These are phyloP conservation scores for Cantharis lateralis DNA, from an alignment of 2,888 invertebrate genomes.

Conservation along the genomic window DNA sequence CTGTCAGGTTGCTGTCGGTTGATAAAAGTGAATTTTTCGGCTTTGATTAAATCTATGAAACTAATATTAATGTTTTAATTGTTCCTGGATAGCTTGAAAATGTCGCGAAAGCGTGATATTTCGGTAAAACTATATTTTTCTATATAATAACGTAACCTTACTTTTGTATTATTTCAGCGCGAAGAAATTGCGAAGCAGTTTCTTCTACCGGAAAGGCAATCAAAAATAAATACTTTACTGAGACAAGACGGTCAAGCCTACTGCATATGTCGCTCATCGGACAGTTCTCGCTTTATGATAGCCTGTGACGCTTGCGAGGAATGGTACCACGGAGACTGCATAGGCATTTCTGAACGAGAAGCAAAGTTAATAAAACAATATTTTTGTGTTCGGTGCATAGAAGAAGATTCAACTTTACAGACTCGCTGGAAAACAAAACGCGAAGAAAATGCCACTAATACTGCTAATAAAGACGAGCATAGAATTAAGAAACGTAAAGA, in stretches of 20 bases:
- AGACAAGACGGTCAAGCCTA: slow-evolving; percentile 92
- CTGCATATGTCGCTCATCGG: slow-evolving; percentile 92
- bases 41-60: not conserved
- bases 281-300: slow-evolving; percentile 96
- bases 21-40: not conserved
- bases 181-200: slow-evolving; percentile 91
- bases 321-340: slow-evolving; percentile 99
- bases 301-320: slow-evolving; percentile 97
- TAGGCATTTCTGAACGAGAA: slow-evolving; percentile 91
- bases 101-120: slow-evolving; percentile 44
- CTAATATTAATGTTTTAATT: not conserved
- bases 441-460: slow-evolving; percentile 44
- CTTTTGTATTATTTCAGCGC: slow-evolving; percentile 60
- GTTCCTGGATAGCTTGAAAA: slow-evolving; percentile 9
- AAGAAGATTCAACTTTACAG: slow-evolving; percentile 79
- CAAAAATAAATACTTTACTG: slow-evolving; percentile 84
- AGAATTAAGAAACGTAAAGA: slow-evolving; percentile 47
- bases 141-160: not conserved
- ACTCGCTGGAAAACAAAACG: slow-evolving; percentile 58
- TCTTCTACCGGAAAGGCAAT: slow-evolving; percentile 85
- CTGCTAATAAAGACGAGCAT: slow-evolving; percentile 43
- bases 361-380: slow-evolving; percentile 93
- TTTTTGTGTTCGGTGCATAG: slow-evolving; percentile 84
- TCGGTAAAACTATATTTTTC: slow-evolving; percentile 43
- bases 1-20: not conserved